Conservation (phyloP, 2,113 vertebrate genomes). For the Peucedramus taeniatus region DNA sequence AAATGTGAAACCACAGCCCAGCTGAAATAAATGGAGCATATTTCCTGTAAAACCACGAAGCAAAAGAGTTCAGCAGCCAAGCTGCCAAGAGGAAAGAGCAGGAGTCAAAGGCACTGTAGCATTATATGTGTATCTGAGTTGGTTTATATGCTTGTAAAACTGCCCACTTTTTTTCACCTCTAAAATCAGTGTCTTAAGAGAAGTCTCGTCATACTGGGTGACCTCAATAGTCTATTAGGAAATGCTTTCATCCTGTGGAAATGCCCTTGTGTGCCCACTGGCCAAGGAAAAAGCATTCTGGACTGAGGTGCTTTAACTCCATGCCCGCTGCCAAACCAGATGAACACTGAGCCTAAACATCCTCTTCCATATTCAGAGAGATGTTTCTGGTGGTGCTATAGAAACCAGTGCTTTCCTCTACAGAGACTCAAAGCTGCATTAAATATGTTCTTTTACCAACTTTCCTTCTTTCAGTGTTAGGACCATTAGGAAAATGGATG, state of each 20-base stretch:
- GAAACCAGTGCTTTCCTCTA: neutral
- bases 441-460: neutral
- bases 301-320: neutral
- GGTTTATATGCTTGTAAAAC: neutral
- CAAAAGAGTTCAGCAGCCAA: neutral
- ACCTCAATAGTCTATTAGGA: neutral
- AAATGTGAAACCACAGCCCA: neutral
- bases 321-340: neutral
- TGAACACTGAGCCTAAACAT: neutral
- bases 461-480: neutral
- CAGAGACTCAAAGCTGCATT: neutral
- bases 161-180: neutral
- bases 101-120: neutral
- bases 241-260: neutral
- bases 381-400: neutral
- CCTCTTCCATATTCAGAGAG: neutral
- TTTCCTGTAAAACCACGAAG: neutral
- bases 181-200: neutral
- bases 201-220: neutral
- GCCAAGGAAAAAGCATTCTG: neutral
- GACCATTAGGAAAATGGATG: constrained; percentile 6
- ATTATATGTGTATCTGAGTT: neutral
- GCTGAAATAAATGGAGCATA: neutral
- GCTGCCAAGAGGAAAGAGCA: neutral
- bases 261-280: neutral